These are phyloP conservation scores for Turdus rufiventris DNA, from an alignment of 2,113 vertebrate genomes.

Conservation along the genomic window DNA sequence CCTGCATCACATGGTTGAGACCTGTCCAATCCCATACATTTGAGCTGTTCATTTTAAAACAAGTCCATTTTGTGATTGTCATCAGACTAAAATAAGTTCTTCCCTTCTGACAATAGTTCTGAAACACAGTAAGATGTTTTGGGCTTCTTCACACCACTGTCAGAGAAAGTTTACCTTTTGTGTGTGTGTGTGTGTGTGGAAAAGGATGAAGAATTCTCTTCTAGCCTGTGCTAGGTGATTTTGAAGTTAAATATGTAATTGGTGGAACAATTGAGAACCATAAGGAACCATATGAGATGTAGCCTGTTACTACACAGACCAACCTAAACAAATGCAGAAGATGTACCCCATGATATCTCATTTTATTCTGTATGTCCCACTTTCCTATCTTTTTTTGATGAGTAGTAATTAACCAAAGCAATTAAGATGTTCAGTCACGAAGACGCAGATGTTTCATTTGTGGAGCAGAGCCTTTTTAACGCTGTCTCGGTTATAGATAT, in stretches of 20 bases:
- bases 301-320: neutral
- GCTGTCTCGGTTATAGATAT: constrained; percentile 31
- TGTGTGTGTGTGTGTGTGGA: neutral
- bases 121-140: neutral
- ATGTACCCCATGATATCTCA: neutral
- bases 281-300: neutral
- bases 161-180: neutral
- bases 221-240: neutral
- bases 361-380: constrained; percentile 22
- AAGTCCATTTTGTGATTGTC: neutral
- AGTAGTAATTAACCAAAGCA: constrained; percentile 60
- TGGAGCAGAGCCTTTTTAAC: constrained; percentile 24
- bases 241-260: neutral
- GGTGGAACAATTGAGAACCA: neutral
- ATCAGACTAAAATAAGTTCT: neutral
- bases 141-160: neutral
- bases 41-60: neutral
- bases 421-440: constrained; percentile 21
- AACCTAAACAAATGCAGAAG: neutral
- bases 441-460: constrained; percentile 38
- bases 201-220: constrained; percentile 13
- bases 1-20: neutral
- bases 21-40: neutral
- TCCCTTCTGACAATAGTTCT: neutral
- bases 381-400: constrained; percentile 46